A percentile compares a stretch with the other conserved stretches of the same genome.
Evolutionary conservation across 1,140 invertebrate genomes (phyloP).

Genomic region (Lethrus apterus): DNA sequence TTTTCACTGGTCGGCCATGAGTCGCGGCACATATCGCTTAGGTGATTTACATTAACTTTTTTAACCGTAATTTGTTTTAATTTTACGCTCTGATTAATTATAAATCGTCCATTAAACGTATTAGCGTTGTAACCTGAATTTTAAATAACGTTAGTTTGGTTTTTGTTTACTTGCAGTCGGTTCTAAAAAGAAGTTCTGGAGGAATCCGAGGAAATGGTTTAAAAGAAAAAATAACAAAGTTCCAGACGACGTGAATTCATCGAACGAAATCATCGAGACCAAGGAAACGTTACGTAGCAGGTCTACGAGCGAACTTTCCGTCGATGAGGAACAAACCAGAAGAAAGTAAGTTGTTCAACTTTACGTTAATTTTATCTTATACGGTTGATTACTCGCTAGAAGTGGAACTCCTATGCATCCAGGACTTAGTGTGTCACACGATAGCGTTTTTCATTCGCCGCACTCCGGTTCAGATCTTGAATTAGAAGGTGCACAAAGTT

Average conservation of each 20-base stretch:
- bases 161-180: background rate
- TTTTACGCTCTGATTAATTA: background rate
- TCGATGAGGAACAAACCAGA: background rate
- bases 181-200: background rate
- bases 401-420: conserved; percentile 39
- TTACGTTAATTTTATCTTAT: background rate
- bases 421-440: conserved; percentile 64
- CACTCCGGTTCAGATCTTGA: conserved; percentile 40
- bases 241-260: background rate
- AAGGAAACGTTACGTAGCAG: background rate
- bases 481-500: conserved; percentile 38
- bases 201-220: background rate
- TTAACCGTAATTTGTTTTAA: no score
- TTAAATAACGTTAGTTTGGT: background rate
- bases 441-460: conserved; percentile 62
- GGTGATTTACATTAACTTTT: no score
- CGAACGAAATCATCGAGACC: background rate
- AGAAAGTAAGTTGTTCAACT: no score
- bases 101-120: background rate
- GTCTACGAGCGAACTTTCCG: background rate
- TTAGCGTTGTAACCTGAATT: background rate
- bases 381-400: conserved; percentile 21
- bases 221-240: conserved; percentile 1
- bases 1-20: no score
- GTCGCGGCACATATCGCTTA: no score